Evolutionary conservation across 2,113 vertebrate genomes (phyloP).

Genomic region (Brienomyrus brachyistius): DNA sequence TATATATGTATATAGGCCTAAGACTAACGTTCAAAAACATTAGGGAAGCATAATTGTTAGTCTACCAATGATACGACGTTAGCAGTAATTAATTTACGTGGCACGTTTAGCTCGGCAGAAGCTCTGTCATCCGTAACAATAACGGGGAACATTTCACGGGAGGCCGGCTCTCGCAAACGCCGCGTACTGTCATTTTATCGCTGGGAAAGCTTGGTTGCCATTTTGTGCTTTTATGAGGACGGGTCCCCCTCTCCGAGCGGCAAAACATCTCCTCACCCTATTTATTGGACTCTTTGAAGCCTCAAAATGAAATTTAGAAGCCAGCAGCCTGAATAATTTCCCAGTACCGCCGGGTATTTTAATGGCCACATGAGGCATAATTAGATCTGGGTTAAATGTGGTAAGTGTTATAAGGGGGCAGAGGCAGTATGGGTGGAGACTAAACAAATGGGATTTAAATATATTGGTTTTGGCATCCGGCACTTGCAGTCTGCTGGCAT

Average conservation of each 20-base stretch:
- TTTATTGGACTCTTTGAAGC: constrained; percentile 19
- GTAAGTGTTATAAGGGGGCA: constrained; percentile 8
- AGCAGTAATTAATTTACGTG: neutral
- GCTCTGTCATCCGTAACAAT: neutral
- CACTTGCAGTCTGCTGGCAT: neutral
- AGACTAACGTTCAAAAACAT: neutral
- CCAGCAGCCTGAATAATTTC: constrained; percentile 22
- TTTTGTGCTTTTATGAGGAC: neutral
- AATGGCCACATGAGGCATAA: constrained; percentile 22
- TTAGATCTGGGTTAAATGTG: constrained; percentile 24
- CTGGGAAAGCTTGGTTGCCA: neutral
- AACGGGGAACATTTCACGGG: neutral
- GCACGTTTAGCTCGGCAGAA: neutral
- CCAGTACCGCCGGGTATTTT: constrained; percentile 7
- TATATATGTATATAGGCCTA: neutral
- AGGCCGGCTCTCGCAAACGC: neutral
- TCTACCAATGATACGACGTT: neutral
- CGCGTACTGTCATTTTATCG: neutral
- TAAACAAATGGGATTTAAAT: neutral
- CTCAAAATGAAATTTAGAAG: constrained; percentile 24
- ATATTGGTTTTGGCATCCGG: constrained; percentile 9
- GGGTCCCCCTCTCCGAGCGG: neutral
- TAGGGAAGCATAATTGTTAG: neutral
- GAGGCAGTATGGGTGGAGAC: neutral
- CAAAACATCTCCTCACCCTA: constrained; percentile 15